Evolutionary conservation across 2,113 vertebrate species (phyloP).

Genomic region (Anhinga rufa): DNA sequence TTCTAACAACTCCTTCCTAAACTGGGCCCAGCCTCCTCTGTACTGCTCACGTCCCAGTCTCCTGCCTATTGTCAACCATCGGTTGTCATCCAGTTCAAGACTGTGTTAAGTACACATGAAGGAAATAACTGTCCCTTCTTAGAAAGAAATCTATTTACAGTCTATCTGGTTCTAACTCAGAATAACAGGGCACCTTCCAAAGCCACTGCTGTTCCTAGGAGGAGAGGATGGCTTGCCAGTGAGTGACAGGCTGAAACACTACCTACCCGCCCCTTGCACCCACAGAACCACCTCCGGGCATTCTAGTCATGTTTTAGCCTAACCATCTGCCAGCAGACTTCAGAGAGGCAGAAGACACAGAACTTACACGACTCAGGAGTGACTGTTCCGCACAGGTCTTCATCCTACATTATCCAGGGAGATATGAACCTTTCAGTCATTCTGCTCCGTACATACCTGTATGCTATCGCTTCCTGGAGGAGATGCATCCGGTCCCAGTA

Average conservation of each 20-base stretch:
- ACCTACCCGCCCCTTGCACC: background rate
- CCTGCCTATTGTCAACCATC: background rate
- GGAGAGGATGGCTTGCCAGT: background rate
- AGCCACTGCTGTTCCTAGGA: background rate
- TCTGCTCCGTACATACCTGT: constrained; percentile 73
- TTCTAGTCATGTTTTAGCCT: background rate
- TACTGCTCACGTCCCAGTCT: background rate
- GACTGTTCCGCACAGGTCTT: background rate
- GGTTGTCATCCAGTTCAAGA: background rate
- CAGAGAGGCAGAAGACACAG: background rate
- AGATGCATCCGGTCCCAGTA: constrained; percentile 99
- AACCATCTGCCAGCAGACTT: background rate
- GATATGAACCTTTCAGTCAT: background rate
- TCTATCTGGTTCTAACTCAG: background rate
- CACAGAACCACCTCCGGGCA: background rate
- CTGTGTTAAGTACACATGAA: background rate
- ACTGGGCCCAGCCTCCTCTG: background rate
- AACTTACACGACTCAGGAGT: background rate
- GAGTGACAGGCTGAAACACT: background rate
- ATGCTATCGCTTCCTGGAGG: constrained; percentile 92
- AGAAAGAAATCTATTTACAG: background rate
- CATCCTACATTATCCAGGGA: background rate
- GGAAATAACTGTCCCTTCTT: background rate
- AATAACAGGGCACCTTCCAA: background rate
- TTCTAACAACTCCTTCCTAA: background rate